These are phyloP conservation scores for Esperia sulphurella DNA, from an alignment of 2,888 invertebrate genomes.

Conservation along the genomic window DNA sequence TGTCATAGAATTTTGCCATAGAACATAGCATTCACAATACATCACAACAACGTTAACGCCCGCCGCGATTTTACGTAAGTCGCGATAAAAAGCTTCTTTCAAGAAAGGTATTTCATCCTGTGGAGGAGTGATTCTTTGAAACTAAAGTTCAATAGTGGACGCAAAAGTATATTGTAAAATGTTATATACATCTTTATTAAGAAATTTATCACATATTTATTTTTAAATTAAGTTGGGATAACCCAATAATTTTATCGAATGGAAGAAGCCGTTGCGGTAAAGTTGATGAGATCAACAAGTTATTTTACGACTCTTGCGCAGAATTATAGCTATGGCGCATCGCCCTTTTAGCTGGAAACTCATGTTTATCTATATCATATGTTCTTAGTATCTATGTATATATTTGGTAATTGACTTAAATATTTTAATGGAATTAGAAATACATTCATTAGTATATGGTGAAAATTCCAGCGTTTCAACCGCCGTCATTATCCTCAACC, in stretches of 20 bases:
- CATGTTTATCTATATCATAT: not conserved
- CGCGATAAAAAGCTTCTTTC: no score
- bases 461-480: no score
- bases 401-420: no score
- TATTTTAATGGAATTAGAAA: not conserved
- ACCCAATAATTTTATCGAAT: not conserved
- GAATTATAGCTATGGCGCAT: not conserved
- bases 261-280: not conserved
- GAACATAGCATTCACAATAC: no score
- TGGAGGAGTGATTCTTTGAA: no score
- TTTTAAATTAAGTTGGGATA: not conserved
- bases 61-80: no score
- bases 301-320: not conserved
- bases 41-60: no score
- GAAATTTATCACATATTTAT: not conserved
- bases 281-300: not conserved
- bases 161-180: not conserved
- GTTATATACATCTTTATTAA: not conserved
- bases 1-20: no score
- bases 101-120: no score
- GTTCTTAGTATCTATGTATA: not conserved
- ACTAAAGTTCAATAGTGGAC: not conserved
- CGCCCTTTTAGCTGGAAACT: not conserved
- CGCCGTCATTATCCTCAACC: no score
- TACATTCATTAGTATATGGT: no score